These are phyloP conservation scores for Muricea muricata DNA, from an alignment of 92 coral and sea anemone genomes.

Conservation along the genomic window DNA sequence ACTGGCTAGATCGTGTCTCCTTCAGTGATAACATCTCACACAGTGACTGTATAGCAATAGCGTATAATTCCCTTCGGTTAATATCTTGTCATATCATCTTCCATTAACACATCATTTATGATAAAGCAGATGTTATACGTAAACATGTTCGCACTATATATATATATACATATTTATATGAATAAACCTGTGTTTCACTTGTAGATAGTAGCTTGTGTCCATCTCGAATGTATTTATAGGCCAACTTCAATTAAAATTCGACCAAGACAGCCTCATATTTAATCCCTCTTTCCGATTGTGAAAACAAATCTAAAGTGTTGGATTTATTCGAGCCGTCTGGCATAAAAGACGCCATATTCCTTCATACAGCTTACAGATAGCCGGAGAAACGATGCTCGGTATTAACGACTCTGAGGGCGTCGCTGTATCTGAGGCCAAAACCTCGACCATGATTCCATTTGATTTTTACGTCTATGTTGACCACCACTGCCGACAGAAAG, in stretches of 20 bases:
- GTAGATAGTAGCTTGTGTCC: background rate
- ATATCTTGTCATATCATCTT: background rate
- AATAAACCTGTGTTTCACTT: no score
- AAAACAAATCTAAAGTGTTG: background rate
- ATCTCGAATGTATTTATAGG: background rate
- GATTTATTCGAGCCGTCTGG: no score
- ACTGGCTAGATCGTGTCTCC: background rate
- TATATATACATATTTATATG: background rate
- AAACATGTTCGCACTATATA: conserved; percentile 16
- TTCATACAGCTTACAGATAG: no score
- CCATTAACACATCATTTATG: conserved; percentile 4
- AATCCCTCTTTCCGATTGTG: background rate
- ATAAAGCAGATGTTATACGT: conserved; percentile 2
- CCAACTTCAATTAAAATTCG: background rate
- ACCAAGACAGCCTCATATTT: no score
- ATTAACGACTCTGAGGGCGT: background rate
- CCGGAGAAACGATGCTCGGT: background rate
- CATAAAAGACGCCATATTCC: background rate
- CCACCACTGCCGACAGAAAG: background rate
- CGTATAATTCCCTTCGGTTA: background rate
- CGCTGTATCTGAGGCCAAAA: background rate
- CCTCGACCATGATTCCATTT: background rate
- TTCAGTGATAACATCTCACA: background rate
- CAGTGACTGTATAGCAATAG: background rate
- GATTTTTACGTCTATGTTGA: conserved; percentile 17